Base-by-base conservation (phyloP, 2,113 vertebrate genomes). In the Nibea albiflora region DNA sequence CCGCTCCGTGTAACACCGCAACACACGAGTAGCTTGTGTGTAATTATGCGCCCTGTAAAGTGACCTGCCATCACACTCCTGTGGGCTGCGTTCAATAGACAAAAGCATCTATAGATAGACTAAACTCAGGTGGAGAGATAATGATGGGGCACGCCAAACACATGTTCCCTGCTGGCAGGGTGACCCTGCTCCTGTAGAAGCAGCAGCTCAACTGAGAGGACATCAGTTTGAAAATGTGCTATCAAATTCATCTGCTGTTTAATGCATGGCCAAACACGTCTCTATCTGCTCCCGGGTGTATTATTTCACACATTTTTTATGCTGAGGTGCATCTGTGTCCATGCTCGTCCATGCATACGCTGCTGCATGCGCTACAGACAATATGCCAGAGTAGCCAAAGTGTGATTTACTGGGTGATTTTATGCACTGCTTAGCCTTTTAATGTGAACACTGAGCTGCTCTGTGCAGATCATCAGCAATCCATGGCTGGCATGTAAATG, bases 401-500 rank as follows among this genome's bases (percentile, higher is more conserved):
- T 84, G 81, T 19, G 78, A 69, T 75, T 80, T 76, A 72, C 71
- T 53, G 22, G n/a, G 46, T 63, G 73, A 69, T 81, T 93, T 80
- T 65, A 54, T 80, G 80, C 84, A 49, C 66, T 24, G 60, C 54
- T 71, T 72, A 68, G 65, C 57, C 52, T 70, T 78, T 80, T 57
- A 50, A 67, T 67, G 31, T 81, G 63, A 85, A 52, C 76, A 65
- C 61, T 22, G 73, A 79, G 73, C 76, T 47, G 78, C 73, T 57
- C 28, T 50, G 78, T 82, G 68, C 82, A 71, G 76, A 78, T 84
- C 64, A 65, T 61, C 75, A 80, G 78, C 77, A 62, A n/a, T 65
- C 31, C 65, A 17, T 80, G 47, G 67, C 82, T 76, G 78, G 85
- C 80, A 80, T 83, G 82, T 78, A 91, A 87, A 83, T 75, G 85